These are phyloP conservation scores for Malthinus seriepunctatus DNA, from an alignment of 2,888 invertebrate genomes.

Conservation along the genomic window DNA sequence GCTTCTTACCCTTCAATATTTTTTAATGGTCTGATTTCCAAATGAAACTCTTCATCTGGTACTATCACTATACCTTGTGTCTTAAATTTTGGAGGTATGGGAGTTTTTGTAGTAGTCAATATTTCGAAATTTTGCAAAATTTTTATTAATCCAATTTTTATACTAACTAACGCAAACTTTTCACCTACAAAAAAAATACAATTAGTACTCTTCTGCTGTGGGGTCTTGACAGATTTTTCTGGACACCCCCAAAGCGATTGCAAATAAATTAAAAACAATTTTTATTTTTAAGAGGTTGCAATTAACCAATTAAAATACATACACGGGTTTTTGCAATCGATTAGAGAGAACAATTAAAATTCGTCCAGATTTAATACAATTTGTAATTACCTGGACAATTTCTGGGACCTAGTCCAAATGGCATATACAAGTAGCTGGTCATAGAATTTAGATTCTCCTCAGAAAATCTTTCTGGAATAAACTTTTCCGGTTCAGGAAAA, in stretches of 20 bases:
- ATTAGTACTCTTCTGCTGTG: too few relatives aligned
- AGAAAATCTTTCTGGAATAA: slow-evolving; percentile 41
- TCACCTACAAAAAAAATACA: slow-evolving; percentile 23
- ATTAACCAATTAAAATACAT: too few relatives aligned
- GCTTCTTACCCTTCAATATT: too few relatives aligned
- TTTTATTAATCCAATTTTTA: slow-evolving; percentile 30
- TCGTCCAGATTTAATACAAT: too few relatives aligned
- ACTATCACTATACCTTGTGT: background rate
- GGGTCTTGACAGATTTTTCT: too few relatives aligned
- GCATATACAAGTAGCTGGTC: slow-evolving; percentile 37
- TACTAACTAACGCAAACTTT: slow-evolving; percentile 30
- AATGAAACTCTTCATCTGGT: background rate
- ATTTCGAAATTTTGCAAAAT: slow-evolving; percentile 24
- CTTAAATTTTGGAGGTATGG: background rate
- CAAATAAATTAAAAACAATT: too few relatives aligned
- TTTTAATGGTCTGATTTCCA: too few relatives aligned
- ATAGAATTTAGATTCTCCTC: slow-evolving; percentile 31
- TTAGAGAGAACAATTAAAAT: too few relatives aligned
- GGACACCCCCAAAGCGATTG: too few relatives aligned
- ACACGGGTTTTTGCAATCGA: too few relatives aligned
- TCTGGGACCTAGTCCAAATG: slow-evolving; percentile 42
- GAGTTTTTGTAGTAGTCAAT: background rate
- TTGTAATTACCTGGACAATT: slow-evolving; percentile 44
- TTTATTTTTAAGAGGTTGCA: too few relatives aligned
- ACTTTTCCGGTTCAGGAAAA: slow-evolving; percentile 43